Evolutionary conservation across 2,888 invertebrate genomes (phyloP).

Genomic region (Agriopis aurantiaria): DNA sequence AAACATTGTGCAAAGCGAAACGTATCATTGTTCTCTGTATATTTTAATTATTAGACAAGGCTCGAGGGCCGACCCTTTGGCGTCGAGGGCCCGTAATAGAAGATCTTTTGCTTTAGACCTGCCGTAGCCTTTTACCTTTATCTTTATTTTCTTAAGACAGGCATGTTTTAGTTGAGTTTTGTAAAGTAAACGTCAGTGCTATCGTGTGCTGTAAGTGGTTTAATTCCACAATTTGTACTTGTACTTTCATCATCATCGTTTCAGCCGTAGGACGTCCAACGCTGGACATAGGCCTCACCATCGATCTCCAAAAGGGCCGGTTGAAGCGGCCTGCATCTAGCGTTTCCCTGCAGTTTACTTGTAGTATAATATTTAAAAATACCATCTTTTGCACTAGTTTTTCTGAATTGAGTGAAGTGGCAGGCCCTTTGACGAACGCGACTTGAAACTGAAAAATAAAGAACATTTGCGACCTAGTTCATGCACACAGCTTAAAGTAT

Average conservation of each 20-base stretch:
- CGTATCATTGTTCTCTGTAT: constrained; percentile 81
- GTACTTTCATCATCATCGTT: background rate
- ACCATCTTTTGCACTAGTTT: too few species aligned
- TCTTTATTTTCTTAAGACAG: constrained; percentile 56
- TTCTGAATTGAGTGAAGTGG: too few species aligned
- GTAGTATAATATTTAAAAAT: too few species aligned
- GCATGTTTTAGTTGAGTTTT: constrained; percentile 45
- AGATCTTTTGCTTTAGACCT: constrained; percentile 59
- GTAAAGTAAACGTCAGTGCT: constrained; percentile 33
- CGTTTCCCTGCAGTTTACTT: too few species aligned
- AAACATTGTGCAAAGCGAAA: constrained; percentile 78
- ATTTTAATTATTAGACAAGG: constrained; percentile 80
- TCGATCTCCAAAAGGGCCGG: too few species aligned
- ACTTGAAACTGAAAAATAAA: too few species aligned
- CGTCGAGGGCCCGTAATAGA: constrained; percentile 60
- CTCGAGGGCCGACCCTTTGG: constrained; percentile 63
- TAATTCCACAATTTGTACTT: too few species aligned
- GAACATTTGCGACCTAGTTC: too few species aligned
- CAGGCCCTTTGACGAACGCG: too few species aligned
- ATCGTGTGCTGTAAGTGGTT: background rate
- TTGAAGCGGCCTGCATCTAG: too few species aligned
- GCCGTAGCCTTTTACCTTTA: constrained; percentile 53
- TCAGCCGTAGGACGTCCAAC: too few species aligned
- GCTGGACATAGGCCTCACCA: background rate
- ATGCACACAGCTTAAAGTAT: too few species aligned